Base-by-base conservation (phyloP, 1,140 invertebrate genomes). In the Drosophila bocqueti region DNA sequence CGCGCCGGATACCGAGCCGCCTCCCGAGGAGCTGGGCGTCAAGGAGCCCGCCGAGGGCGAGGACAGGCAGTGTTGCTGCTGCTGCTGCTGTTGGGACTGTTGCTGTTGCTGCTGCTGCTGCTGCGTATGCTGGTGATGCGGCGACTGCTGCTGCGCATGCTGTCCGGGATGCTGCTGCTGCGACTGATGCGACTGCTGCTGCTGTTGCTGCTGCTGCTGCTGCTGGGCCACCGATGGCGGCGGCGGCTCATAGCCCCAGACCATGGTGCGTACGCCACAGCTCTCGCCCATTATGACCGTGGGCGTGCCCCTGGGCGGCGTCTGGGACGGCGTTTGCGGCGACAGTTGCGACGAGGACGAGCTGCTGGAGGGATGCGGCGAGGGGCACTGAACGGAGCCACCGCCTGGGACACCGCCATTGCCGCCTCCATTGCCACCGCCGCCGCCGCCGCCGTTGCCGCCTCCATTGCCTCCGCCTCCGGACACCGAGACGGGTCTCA, bases 281-380 rank as follows among this genome's bases (percentile, higher is more conserved):
- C 97, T 97, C 92, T 98, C 97, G 31, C 97, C 97, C 97, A 98
- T 98, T 65, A 97, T 97, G 64, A 97, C 97, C 11, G 96, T 97
- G 8, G 97, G 97, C n/a, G 97, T 96, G 68, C 96, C 95, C 77
- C 96, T 93, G 82, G 95, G 94, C 47, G 95, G 94, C 55, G 94
- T 94, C 67, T 95, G 94, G 75, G 95, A 94, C 46, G 94, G 93
- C 68, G 94, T 94, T 93, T 84, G 95, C 93, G 94, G 96, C 93
- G 94, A 92, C 7, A 93, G 87, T 89, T 94, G 94, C 60, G 92
- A 93, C 31, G 92, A 91, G 10, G 92, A 92, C 1, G 91, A 92
- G 3, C 85, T 91, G 43, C 92, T 92, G 16, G 91, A 92, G 34
- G 91, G 92, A 46, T 93, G 92, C 55, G 94, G 94, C 83, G 94